Percentiles rank a stretch among this genome's conserved stretches.
phyloP scores from a whole-genome alignment of 2,888 invertebrate genomes.

The Bombylius discolor region DNA sequence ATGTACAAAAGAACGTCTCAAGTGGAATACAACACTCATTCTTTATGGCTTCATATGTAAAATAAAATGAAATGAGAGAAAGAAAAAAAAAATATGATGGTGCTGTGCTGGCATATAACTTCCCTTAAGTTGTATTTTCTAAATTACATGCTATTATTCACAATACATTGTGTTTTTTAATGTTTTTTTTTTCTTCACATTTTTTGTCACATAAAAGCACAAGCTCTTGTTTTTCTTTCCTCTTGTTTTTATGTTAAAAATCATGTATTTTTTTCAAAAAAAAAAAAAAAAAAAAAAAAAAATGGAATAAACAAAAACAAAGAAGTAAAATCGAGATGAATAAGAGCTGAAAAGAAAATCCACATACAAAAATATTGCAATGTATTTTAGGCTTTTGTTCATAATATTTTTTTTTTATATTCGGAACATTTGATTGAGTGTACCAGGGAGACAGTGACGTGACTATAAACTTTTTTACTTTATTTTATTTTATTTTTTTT shows the following conservation, averaged over 20 bases:
- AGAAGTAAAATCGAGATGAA: not conserved
- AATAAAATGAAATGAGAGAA: too few species aligned
- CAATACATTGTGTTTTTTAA: conserved; percentile 4
- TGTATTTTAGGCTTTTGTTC: not conserved
- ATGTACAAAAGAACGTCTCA: conserved; percentile 12
- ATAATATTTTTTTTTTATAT: not conserved
- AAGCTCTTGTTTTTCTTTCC: conserved; percentile 6
- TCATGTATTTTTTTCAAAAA: not conserved
- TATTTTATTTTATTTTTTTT: not conserved
- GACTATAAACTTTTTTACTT: not conserved
- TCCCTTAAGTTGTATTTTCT: conserved; percentile 12
- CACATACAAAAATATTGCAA: not conserved
- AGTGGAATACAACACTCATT: conserved; percentile 8
- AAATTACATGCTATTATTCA: conserved; percentile 14
- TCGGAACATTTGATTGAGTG: conserved; percentile 10
- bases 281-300: not conserved
- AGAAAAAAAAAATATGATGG: too few species aligned
- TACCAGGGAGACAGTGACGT: conserved; percentile 3
- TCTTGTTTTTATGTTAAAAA: conserved; percentile 7
- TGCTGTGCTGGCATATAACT: conserved; percentile 3
- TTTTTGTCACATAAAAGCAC: conserved; percentile 9
- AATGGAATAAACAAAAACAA: not conserved
- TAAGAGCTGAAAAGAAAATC: too few species aligned
- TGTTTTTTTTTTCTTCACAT: conserved; percentile 1
- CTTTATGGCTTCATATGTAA: too few species aligned